Evolutionary conservation across 2,888 invertebrate species (phyloP), one percentile per base, ranked within the genome.

Genomic region (Troides oblongomaculatus): DNA sequence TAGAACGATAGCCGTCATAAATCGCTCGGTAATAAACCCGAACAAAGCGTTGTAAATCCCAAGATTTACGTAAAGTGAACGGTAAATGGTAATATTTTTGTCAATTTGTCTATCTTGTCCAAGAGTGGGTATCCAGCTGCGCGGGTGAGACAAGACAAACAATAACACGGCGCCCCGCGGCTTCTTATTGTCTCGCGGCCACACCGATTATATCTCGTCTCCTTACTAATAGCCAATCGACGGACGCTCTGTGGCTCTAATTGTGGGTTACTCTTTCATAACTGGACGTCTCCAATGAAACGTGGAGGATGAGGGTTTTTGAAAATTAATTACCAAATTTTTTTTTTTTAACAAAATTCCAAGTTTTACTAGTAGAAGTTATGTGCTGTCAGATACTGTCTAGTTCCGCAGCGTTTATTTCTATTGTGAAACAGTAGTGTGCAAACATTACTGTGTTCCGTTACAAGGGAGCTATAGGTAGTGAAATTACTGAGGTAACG

Each of bases 151-250:
- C 84, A 81, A 81, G 85, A 86, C 85, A 89, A 88, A 87, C 87
- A 89, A 88, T 85, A 86, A 87, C 85, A 82, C 71, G 86, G 79
- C 84, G 72, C 85, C 90, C 88, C 78, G 80, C 74, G 76, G 86
- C 81, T 84, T 83, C 84, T 85, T 89, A 89, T 89, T 89, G 90
- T 88, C 82, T 88, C 80, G 76, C 75, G 71, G 71, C 76, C 79
- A 75, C 78, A 78, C 81, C 81, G 87, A 88, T 88, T 84, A 85
- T 85, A 84, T 85, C 87, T 85, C 82, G 81, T 85, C 83, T 82
- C 78, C 75, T 82, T 79, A 82, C 83, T 89, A 88, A 88, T 87
- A 84, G 85, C 81, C 81, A 78, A 85, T 85, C 85, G 84, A 85
- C 83, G 81, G 79, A 74, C 67, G 72, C 76, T 77, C 77, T 79